A percentile compares a stretch with the other conserved stretches of the same genome.
phyloP scores from a whole-genome alignment of 2,888 invertebrate species.

The Nemoura dubitans region DNA sequence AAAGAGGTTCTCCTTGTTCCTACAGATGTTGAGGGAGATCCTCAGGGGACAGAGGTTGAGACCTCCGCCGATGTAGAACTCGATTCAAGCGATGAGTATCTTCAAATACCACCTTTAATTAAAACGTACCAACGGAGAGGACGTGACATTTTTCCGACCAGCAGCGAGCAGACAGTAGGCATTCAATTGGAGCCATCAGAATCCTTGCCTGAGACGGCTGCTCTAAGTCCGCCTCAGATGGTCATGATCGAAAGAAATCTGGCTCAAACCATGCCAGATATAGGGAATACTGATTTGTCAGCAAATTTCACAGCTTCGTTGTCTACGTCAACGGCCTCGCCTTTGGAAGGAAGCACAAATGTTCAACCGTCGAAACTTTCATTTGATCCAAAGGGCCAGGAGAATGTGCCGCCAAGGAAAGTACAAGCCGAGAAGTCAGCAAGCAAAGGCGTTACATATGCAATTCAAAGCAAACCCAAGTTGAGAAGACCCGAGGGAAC shows the following conservation, averaged over 20 bases:
- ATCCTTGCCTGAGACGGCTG: neutral
- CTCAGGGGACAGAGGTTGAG: neutral
- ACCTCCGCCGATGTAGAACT: neutral
- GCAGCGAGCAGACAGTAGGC: neutral
- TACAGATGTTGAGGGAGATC: neutral
- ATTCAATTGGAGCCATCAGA: neutral
- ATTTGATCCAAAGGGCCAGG: no score
- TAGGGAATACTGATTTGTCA: no score
- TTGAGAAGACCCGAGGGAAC: no score
- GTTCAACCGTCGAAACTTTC: no score
- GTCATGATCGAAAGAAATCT: neutral
- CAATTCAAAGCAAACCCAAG: no score
- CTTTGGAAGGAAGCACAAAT: no score
- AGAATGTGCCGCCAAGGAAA: no score
- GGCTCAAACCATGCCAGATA: no score
- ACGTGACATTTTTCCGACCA: neutral
- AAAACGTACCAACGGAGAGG: neutral
- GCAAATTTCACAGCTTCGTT: no score
- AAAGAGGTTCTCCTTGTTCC: neutral
- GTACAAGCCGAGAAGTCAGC: no score
- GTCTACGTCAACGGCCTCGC: no score
- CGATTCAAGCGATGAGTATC: neutral
- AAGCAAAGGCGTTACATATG: no score
- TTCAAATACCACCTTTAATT: neutral
- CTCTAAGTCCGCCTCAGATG: neutral